These are phyloP conservation scores for Pelusios castaneus DNA, from an alignment of 2,113 vertebrate genomes.

Conservation along the genomic window DNA sequence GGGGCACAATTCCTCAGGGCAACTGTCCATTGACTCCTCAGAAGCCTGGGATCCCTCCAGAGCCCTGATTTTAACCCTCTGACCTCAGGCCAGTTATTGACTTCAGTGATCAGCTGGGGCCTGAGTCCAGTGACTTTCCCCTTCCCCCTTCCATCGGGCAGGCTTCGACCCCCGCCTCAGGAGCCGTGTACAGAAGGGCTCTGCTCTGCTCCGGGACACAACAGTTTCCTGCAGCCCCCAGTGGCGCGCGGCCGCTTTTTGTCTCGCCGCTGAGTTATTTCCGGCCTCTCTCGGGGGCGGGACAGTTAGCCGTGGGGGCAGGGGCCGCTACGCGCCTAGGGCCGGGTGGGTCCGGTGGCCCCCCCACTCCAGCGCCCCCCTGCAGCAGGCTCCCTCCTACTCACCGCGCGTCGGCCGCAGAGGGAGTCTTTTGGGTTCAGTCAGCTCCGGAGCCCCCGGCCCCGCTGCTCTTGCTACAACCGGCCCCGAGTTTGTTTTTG, in stretches of 20 bases:
- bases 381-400: too few relatives aligned
- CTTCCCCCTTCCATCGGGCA: background rate
- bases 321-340: too few relatives aligned
- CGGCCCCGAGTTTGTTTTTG: background rate
- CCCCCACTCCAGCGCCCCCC: too few relatives aligned
- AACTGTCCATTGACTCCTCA: background rate
- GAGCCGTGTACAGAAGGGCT: too few relatives aligned
- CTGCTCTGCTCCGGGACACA: background rate
- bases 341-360: too few relatives aligned
- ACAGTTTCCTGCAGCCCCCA: background rate
- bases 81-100: background rate
- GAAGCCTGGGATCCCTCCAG: background rate
- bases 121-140: background rate
- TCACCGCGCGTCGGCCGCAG: too few relatives aligned
- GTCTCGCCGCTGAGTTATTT: fast-evolving
- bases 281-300: background rate
- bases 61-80: background rate
- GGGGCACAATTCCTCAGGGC: background rate
- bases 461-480: background rate
- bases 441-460: too few relatives aligned
- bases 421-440: too few relatives aligned
- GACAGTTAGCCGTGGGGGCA: too few relatives aligned
- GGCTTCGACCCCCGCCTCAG: background rate
- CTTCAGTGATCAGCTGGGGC: background rate
- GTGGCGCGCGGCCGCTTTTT: background rate